Base-by-base conservation (phyloP, 2,797 vertebrate species). In the Euphonia xanthogaster region DNA sequence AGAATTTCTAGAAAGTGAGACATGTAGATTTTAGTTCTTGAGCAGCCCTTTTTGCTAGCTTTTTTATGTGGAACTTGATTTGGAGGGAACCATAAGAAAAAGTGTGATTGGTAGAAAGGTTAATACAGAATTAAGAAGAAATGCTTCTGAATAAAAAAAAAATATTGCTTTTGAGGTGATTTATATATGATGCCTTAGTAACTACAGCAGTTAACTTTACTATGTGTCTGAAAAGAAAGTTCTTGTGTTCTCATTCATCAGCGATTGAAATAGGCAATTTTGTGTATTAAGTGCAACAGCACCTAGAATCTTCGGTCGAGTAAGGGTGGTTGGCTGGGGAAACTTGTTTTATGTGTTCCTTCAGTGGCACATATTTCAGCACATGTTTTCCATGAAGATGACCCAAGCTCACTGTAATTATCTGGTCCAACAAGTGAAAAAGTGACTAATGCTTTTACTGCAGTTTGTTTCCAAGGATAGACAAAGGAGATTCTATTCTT, bases 371-470 rank as follows among this genome's bases (percentile, higher is more conserved):
- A 0, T 54, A 58, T 60, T 89, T 86, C 54, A 86, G 54, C 65
- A 65, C 0, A 0, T 50, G 25, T 79, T 55, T 93, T 76, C 71
- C 70, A 30, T 87, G 80, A 93, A 62, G 66, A 67, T 94, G 74
- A 79, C 88, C 77, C 20, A 65, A 83, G 55, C 61, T 91, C 25
- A 14, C 53, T 87, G 6, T 88, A 94, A 91, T 91, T 94, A 81
- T 50, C 86, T 87, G 44, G 10, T 82, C 40, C 71, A 86, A 87
- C 80, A 93, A 87, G 60, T 85, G 16, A 25, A 60, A 61, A 83
- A 88, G 39, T 95, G 81, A 92, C 75, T 92, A 81, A 89, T 71
- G 74, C 67, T 83, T 88, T 82, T 81, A 63, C 57, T 75, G 63
- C 60, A 65, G 40, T 61, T 83, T 80, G 39, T 14, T 58, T 80